Evolutionary conservation across 2,113 vertebrate species (phyloP), one percentile per base, ranked within the genome.

Genomic region (Tenebrosternarchus preto): DNA sequence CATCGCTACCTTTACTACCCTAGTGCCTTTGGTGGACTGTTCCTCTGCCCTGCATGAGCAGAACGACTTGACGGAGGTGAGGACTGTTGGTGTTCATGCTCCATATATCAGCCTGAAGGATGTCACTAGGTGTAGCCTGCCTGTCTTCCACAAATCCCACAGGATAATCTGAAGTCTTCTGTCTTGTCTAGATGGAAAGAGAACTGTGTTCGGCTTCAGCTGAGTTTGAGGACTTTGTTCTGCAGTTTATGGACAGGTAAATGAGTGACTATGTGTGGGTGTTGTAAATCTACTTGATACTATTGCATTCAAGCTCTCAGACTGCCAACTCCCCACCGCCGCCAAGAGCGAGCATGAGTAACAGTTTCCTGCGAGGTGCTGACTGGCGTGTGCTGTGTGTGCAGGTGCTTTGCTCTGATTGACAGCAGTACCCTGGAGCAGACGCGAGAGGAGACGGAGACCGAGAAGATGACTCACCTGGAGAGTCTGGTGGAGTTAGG

Each of bases 11-110:
- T 99, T 99, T 95, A 96, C 96, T 88, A 98, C 97, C 90, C 93
- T 99, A 89, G 96, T 99, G 95, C 98, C 98, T 98, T 98, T 99
- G 95, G 96, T 99, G 87, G 98, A 99, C 88, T 99, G 98, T 86
- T 99, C 98, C 56, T 95, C 95, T 86, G 91, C 95, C 81, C 90
- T 98, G 15, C 96, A 96, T 88, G 97, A 99, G 89, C 94, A 94
- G 90, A 93, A 92, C 22, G 94, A 98, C 87, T 92, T 99, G 83
- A 95, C 96, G 70, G 95, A 97, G 93, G 98, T 98, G 93, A 91
- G 87, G 86, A 4, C 27, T 2, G 3, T 72, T 17, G 17, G 8
- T 22, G 22, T 15, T 71, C 25, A 27, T 56, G n/a, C 33, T 29
- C 5, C 19, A 25, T 33, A 43, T 19, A 69, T 16, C n/a, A 57